Conservation (phyloP, 2,888 invertebrate genomes). For the Chymomyza amoena region DNA sequence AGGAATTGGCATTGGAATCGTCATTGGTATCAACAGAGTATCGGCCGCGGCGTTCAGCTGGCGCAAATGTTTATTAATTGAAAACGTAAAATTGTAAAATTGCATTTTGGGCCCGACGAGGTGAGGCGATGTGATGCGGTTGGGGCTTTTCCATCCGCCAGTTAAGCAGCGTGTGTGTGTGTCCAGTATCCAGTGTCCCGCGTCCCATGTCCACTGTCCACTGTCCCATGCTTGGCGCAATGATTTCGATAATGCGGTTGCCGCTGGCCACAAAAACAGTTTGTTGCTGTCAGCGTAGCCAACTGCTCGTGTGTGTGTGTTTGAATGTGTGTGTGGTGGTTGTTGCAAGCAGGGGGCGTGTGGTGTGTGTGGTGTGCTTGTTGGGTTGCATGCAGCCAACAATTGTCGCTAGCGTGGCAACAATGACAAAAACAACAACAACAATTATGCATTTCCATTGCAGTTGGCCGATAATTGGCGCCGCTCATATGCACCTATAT, state of each 20-base stretch:
- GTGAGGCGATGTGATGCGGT: conserved; percentile 11
- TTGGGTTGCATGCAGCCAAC: neutral
- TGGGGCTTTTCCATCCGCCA: neutral
- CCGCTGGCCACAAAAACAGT: conserved; percentile 68
- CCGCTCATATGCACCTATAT: conserved; percentile 45
- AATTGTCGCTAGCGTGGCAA: neutral
- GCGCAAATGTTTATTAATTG: conserved; percentile 71
- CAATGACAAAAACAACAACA: conserved; percentile 16
- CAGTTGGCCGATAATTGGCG: conserved; percentile 56
- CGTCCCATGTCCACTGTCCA: neutral
- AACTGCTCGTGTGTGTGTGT: neutral
- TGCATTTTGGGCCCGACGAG: conserved; percentile 54
- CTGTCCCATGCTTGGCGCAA: conserved; percentile 37
- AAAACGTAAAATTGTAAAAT: conserved; percentile 70
- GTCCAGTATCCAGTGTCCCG: neutral
- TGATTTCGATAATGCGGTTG: conserved; percentile 70
- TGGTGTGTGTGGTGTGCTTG: neutral
- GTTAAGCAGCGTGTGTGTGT: neutral
- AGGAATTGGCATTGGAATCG: neutral
- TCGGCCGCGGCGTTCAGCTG: conserved; percentile 38
- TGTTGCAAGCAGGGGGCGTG: neutral
- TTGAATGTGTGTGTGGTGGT: neutral
- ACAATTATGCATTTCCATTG: conserved; percentile 35
- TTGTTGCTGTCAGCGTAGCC: conserved; percentile 61
- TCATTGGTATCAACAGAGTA: neutral